Percentiles rank a stretch among this genome's conserved stretches.
Evolutionary conservation across 2,797 vertebrate species (phyloP).

Genomic region (Parambassis ranga): DNA sequence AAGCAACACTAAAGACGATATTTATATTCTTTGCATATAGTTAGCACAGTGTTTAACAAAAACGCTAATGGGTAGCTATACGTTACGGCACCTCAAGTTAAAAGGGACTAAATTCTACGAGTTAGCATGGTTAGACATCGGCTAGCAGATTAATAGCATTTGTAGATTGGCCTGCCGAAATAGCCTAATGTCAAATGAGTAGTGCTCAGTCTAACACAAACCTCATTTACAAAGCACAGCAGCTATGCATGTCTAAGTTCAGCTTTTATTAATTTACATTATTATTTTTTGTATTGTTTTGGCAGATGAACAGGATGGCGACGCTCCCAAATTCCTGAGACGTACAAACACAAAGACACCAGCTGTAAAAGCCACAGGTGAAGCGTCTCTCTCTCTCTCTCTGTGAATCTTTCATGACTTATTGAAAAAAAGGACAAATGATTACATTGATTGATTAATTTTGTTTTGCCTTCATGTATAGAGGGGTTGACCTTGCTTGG

Average conservation of each 20-base stretch:
- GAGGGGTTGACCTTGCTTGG: conserved; percentile 95
- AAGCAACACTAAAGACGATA: no score
- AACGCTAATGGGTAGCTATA: no score
- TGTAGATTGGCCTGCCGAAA: neutral
- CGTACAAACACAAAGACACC: conserved; percentile 77
- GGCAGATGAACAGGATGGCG: conserved; percentile 88
- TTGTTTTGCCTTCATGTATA: conserved; percentile 44
- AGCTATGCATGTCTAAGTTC: neutral
- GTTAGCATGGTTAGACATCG: conserved; percentile 21
- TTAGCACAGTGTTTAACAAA: no score
- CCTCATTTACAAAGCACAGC: no score
- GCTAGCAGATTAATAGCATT: neutral
- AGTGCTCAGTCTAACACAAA: no score
- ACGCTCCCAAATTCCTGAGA: conserved; percentile 72
- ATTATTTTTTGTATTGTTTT: neutral
- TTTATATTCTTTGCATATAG: no score
- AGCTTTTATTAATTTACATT: no score
- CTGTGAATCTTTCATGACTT: no score
- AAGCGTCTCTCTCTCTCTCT: no score
- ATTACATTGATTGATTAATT: neutral
- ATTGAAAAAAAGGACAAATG: no score
- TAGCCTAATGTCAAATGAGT: neutral
- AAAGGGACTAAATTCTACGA: neutral
- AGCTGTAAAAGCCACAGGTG: conserved; percentile 91
- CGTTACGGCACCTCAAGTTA: no score